Conservation (phyloP, 1,140 invertebrate species). For the Magallana angulata region DNA sequence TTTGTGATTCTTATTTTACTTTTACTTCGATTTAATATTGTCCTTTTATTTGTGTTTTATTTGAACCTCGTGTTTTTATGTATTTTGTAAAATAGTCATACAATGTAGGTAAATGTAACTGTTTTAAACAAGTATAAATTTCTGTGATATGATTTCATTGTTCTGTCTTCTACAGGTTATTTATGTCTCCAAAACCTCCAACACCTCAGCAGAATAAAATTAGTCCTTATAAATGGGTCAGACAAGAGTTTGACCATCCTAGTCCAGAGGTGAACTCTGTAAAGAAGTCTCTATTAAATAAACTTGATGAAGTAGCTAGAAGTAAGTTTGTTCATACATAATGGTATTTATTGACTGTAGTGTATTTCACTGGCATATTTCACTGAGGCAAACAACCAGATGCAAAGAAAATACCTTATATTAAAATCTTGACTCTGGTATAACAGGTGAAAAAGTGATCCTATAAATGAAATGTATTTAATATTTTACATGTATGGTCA, state of each 20-base stretch:
- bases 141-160: no score
- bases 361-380: no score
- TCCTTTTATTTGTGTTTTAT: no score
- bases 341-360: neutral
- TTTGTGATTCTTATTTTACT: no score
- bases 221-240: constrained; percentile 77
- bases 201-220: constrained; percentile 71
- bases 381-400: neutral
- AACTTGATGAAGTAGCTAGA: constrained; percentile 78
- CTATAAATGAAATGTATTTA: neutral
- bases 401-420: neutral
- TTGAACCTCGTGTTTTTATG: no score
- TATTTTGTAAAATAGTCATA: no score
- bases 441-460: no score
- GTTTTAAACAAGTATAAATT: no score
- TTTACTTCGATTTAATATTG: no score
- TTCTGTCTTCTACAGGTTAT: constrained; percentile 75
- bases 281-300: constrained; percentile 76
- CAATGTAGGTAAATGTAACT: no score
- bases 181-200: constrained; percentile 76
- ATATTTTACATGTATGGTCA: no score
- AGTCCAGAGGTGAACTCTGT: constrained; percentile 75
- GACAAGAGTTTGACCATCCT: constrained; percentile 80
- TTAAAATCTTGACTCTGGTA: no score
- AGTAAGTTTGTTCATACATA: constrained; percentile 66